Evolutionary conservation across 2,888 invertebrate species (phyloP).

Genomic region (Eupsilia transversa): DNA sequence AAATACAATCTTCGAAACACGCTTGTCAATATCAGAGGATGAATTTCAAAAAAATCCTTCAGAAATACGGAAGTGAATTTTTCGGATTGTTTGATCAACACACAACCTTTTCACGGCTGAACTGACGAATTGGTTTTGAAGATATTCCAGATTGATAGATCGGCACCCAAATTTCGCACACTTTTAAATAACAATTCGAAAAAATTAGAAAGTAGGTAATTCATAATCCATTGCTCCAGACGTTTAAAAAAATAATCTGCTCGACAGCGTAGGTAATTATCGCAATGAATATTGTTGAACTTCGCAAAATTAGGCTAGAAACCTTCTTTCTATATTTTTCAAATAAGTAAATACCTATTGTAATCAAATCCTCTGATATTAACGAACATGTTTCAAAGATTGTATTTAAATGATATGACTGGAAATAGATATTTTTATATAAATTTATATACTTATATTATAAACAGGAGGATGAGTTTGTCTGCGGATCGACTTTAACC

Average conservation of each 20-base stretch:
- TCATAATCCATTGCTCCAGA: background rate
- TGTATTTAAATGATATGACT: no score
- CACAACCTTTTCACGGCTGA: background rate
- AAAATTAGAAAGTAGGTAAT: background rate
- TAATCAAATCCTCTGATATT: no score
- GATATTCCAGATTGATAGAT: background rate
- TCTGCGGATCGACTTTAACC: background rate
- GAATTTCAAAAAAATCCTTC: background rate
- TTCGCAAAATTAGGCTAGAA: no score
- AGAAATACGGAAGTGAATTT: background rate
- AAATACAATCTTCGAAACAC: background rate
- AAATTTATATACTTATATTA: background rate
- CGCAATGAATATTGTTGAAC: no score
- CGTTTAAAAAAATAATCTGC: no score
- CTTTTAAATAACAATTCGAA: background rate
- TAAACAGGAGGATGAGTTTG: background rate
- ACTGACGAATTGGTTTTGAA: constrained; percentile 11
- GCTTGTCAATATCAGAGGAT: background rate
- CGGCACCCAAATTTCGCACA: background rate
- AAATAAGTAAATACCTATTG: no score
- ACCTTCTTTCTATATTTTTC: no score
- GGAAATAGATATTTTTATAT: no score
- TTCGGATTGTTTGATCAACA: background rate
- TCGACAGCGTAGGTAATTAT: no score
- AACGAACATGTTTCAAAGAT: no score